A percentile compares a stretch with the other conserved stretches of the same genome.
These are phyloP conservation scores for Cochlearius cochlearius DNA, from an alignment of 2,113 vertebrate species.

Conservation along the genomic window DNA sequence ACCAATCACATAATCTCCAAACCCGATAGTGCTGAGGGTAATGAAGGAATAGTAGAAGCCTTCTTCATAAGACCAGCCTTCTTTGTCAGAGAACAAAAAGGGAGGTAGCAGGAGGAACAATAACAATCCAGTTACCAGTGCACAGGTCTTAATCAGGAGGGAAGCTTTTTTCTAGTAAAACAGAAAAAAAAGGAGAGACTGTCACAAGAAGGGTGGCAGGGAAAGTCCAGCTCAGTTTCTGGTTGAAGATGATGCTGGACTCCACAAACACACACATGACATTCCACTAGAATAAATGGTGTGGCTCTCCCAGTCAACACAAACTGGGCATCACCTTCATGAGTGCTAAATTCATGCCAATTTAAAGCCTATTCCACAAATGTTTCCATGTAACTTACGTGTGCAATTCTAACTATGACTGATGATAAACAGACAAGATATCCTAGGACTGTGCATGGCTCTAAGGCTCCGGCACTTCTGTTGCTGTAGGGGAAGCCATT, in stretches of 20 bases:
- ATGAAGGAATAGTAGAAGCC: slow-evolving; percentile 92
- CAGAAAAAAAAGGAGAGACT: not conserved
- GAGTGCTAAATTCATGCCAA: not conserved
- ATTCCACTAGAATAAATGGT: not conserved
- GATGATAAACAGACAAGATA: slow-evolving; percentile 2
- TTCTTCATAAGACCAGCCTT: slow-evolving; percentile 85
- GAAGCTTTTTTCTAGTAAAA: slow-evolving; percentile 69
- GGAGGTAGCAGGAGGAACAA: slow-evolving; percentile 88
- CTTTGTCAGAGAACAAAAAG: slow-evolving; percentile 79
- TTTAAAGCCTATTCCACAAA: not conserved
- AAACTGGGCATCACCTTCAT: not conserved
- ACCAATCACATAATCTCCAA: slow-evolving; percentile 91
- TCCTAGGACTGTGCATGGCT: not conserved
- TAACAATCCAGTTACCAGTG: slow-evolving; percentile 72
- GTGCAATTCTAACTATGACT: not conserved
- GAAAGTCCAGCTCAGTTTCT: not conserved
- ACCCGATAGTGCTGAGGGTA: slow-evolving; percentile 92
- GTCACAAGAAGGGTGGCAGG: not conserved
- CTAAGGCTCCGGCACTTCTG: not conserved
- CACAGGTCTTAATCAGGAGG: slow-evolving; percentile 76
- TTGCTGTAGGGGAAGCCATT: slow-evolving; percentile 28
- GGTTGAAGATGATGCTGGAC: not conserved
- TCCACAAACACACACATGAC: not conserved
- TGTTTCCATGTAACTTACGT: not conserved
- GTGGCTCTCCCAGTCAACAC: not conserved